Evolutionary conservation across 2,797 vertebrate genomes (phyloP).

Genomic region (Chromobotia macracanthus): DNA sequence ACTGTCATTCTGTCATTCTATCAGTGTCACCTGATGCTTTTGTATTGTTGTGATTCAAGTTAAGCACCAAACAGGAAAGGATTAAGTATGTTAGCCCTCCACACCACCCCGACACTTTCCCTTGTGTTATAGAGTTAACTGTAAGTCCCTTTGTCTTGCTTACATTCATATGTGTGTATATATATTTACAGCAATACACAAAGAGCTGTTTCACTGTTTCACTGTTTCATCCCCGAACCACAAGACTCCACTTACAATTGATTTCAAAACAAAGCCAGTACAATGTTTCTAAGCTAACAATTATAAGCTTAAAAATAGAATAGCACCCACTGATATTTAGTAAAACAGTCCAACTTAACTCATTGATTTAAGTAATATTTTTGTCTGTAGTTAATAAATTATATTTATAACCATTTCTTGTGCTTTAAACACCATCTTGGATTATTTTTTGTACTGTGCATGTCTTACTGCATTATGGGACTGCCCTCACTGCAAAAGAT

Average conservation of each 20-base stretch:
- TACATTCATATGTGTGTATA: background rate
- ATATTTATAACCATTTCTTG: no score
- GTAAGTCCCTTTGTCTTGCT: background rate
- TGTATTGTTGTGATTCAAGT: conserved; percentile 12
- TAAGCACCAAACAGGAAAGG: background rate
- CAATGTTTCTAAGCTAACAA: background rate
- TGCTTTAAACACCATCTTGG: background rate
- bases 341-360: background rate
- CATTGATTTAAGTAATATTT: background rate
- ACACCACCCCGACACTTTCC: background rate
- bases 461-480: background rate
- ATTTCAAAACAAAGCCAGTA: no score
- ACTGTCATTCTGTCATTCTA: conserved; percentile 6
- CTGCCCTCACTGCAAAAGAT: background rate
- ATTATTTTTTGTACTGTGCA: background rate
- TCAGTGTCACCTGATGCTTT: conserved; percentile 4
- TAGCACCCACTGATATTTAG: background rate
- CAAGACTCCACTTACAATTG: background rate
- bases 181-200: background rate
- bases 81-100: background rate
- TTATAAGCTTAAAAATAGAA: background rate
- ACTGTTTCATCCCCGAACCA: background rate
- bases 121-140: background rate
- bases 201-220: background rate
- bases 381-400: no score